Base-by-base conservation (phyloP, 1,140 invertebrate species). In the Bicyclus anynana region DNA sequence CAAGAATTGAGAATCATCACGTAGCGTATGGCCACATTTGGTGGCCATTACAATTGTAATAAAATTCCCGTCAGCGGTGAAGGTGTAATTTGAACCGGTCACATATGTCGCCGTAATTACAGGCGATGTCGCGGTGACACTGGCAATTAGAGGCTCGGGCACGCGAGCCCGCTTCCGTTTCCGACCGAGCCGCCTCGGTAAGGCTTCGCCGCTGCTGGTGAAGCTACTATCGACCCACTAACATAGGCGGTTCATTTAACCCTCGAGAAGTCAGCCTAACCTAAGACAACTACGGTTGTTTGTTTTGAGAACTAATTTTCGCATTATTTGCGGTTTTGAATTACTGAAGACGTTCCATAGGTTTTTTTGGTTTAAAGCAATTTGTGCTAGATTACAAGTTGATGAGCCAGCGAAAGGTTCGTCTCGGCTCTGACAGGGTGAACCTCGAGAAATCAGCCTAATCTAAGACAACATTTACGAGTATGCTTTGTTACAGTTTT, bases 161-260 rank as follows among this genome's bases (percentile, higher is more conserved):
- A 76, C 74, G 77, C 77, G 72, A 77, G 65, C 75, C 56, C 73
- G 67, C 76, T 87, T 84, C 81, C 81, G 84, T 72, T 83, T 84
- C 81, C 81, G 78, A 83, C 72, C 73, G 71, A 72, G 70, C 42
- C 67, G 50, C 60, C 52, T 53, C 57, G 35, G 55, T 84, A 79
- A 42, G 80, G 78, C 77, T 80, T 69, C 67, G 13, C 42, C 51
- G 50, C 42, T 55, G 72, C 67, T 53, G 56, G 54, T 40, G 50
- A 44, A 56, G 37, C 53, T 37, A 53, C 53, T 61, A 66, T 65
- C 65, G 61, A 62, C 53, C 60, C 62, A 46, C 16, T 20, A 26
- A 17, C 40, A 16, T 20, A 20, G 17, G 5, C 18, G 1, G 14
- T 5, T 38, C 17, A 6, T 40, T 40, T 17, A 5, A 14, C 40